Evolutionary conservation across 2,888 invertebrate species (phyloP), one percentile per base, ranked within the genome.

Genomic region (Macaria liturata): DNA sequence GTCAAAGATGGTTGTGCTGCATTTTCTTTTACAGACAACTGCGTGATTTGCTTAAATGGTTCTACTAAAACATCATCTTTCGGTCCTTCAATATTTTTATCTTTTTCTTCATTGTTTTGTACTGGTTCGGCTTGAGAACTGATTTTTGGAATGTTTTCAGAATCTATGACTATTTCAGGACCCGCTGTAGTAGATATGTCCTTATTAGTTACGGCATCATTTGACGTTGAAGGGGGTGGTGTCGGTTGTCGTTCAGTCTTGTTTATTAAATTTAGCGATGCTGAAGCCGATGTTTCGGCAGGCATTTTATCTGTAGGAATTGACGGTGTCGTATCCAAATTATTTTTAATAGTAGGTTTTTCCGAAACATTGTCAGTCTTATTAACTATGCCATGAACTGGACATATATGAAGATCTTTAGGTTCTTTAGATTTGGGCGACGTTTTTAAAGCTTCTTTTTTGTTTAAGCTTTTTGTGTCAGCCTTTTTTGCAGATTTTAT

Each of bases 91-190:
- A 61, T 70, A 51, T 69, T 64, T 56, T 61, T 53, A 49, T 65
- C 67, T 58, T 54, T 57, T 65, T 72, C 65, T 60, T 65, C 54
- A 66, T 57, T 56, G 49, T 32, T 47, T 69, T 70, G 66, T 51
- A 49, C 54, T 62, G 69, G 54, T 49, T 52, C 32, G 31, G 42
- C 72, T 61, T 50, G 40, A 58, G 68, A 54, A 62, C 44, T 69
- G 65, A 66, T 69, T 69, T 69, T 76, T 84, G 86, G 86, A 86
- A 86, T 86, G 86, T 83, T 72, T 79, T 76, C 71, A 70, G 72
- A 62, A 66, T 78, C 68, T 69, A 70, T 58, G 32, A 62, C 67
- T 67, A 60, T 57, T 62, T 64, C 65, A 54, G 64, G 48, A 63
- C 59, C 53, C 55, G 62, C 52, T 46, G 31, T 46, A 47, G 9